phyloP scores from a whole-genome alignment of 1,140 invertebrate genomes.

The Microvelia longipes region DNA sequence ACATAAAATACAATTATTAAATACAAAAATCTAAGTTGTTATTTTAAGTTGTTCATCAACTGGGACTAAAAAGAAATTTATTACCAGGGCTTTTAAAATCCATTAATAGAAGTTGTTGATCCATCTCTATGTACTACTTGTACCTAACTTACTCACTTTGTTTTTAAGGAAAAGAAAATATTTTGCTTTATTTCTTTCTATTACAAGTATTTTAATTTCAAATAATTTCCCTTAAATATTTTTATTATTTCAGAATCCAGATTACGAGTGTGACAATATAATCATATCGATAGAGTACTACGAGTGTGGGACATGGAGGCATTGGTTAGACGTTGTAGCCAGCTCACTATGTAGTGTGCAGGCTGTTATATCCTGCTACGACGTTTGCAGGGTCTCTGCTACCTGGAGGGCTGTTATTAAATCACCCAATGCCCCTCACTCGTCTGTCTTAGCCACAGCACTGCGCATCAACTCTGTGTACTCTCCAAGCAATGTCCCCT shows the following conservation, averaged over 20 bases:
- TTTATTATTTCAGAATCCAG: not conserved
- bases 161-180: too few species aligned
- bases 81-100: too few species aligned
- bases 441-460: not conserved
- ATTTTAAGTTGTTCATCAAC: too few species aligned
- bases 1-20: too few species aligned
- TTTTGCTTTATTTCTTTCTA: too few species aligned
- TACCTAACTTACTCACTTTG: too few species aligned
- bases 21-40: too few species aligned
- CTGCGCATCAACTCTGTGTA: not conserved
- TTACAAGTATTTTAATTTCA: too few species aligned
- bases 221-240: too few species aligned
- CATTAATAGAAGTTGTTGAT: too few species aligned
- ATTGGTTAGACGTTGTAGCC: not conserved
- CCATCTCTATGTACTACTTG: too few species aligned
- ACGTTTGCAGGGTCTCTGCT: conserved; percentile 35
- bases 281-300: not conserved
- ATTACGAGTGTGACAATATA: not conserved
- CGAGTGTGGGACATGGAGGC: not conserved
- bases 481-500: not conserved
- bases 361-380: conserved; percentile 26
- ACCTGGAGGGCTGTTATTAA: conserved; percentile 38
- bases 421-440: conserved; percentile 6
- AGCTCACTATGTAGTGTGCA: not conserved
- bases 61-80: too few species aligned